Base-by-base conservation (phyloP, 2,797 vertebrate genomes). In the Sparidentex hasta region DNA sequence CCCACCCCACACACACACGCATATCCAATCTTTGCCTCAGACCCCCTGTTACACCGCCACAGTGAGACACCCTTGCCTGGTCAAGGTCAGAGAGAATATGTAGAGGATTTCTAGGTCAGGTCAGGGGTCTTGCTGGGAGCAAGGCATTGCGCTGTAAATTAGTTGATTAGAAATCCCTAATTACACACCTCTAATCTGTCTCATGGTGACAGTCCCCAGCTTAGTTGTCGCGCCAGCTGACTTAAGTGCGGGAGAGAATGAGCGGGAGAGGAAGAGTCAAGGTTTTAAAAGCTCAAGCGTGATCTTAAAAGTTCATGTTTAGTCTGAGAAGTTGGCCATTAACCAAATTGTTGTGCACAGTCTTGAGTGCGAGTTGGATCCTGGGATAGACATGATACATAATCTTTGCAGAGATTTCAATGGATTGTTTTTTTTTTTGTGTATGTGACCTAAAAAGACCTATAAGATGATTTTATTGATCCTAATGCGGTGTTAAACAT, bases 81-180 rank as follows among this genome's bases (percentile, higher is more conserved):
- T 83, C 52, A 76, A 77, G 80, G 89, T 87, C 79, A 70, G 67
- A 70, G 59, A 51, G 58, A 84, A 69, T 75, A 81, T 76, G 67
- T 78, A 12, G 47, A 78, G 82, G 62, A 76, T 91, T 87, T 89
- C 57, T 81, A 65, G 89, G 85, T 90, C 86, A 78, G 86, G 87
- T 90, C 91, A 85, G 72, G 86, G 87, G 81, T 90, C 85, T 50
- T 73, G 79, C 48, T 82, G 76, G 84, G 78, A 85, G 69, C 87
- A 83, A 90, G 89, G 90, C 91, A 93, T 94, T 94, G 92, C 74
- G 61, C 78, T 93, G 93, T 93, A 95, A 97, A 96, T 96, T 93
- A 95, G 94, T 94, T 96, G 95, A 97, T 97, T 95, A 93, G 88
- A 95, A 95, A 95, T 96, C 95, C 94, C 92, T 94, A 94, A 96